These are phyloP conservation scores for Siniperca undulata DNA, from an alignment of 2,797 vertebrate genomes.

Conservation along the genomic window DNA sequence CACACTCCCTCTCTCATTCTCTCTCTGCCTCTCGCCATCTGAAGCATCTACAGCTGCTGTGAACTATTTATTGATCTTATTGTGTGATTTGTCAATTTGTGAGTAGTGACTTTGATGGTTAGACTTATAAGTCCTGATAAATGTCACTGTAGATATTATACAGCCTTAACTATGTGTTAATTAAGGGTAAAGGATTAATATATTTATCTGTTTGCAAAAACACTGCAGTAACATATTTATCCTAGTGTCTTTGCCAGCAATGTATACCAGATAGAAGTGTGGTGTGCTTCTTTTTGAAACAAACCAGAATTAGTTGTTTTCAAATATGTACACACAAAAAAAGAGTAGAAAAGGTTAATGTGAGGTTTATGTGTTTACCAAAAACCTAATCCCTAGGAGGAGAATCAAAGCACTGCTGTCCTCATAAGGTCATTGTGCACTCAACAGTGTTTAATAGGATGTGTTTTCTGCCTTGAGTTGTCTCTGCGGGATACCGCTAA, in stretches of 20 bases:
- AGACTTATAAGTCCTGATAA: neutral
- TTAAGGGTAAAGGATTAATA: neutral
- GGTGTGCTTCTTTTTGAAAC: neutral
- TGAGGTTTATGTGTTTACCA: conserved; percentile 62
- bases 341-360: conserved; percentile 48
- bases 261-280: neutral
- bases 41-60: conserved; percentile 29
- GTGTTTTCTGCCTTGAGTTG: conserved; percentile 77
- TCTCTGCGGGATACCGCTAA: conserved; percentile 77
- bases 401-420: conserved; percentile 74
- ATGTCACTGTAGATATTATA: neutral
- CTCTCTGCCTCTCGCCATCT: neutral
- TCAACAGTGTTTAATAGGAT: conserved; percentile 82
- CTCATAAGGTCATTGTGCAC: conserved; percentile 78
- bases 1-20: neutral
- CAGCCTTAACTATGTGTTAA: neutral
- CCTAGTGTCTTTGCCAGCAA: neutral
- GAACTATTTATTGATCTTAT: conserved; percentile 16
- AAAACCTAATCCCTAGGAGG: conserved; percentile 64
- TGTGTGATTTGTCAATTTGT: conserved; percentile 6
- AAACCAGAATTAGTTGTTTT: neutral
- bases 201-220: neutral
- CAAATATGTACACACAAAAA: neutral
- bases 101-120: neutral
- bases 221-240: neutral